Percentiles rank a stretch among this genome's conserved stretches.
Evolutionary conservation across 2,113 vertebrate genomes (phyloP).

Genomic region (Malurus cyaneus): DNA sequence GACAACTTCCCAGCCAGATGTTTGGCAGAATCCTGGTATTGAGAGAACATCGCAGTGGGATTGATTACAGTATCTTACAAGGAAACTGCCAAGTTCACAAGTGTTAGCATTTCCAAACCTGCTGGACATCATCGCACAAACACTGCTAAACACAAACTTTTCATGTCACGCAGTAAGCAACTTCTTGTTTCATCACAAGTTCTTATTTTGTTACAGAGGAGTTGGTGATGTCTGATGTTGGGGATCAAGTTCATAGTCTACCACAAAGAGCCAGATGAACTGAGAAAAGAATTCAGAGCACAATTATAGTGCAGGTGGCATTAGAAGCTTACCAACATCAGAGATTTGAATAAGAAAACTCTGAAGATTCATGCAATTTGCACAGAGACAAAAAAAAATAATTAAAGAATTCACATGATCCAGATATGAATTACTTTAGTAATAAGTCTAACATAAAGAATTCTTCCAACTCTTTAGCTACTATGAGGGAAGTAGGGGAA

Average conservation of each 20-base stretch:
- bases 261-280: neutral
- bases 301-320: neutral
- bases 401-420: neutral
- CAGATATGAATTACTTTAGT: neutral
- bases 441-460: neutral
- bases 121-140: neutral
- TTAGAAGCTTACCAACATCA: neutral
- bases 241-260: neutral
- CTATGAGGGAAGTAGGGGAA: neutral
- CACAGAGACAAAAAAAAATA: neutral
- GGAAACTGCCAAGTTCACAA: neutral
- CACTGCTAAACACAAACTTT: neutral
- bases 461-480: neutral
- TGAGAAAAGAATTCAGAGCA: neutral
- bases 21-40: slow-evolving; percentile 87
- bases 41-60: neutral
- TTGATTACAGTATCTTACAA: neutral
- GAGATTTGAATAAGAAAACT: neutral
- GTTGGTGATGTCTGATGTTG: neutral
- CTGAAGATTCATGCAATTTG: neutral
- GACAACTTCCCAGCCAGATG: slow-evolving; percentile 95
- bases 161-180: neutral
- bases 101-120: neutral
- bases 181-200: neutral
- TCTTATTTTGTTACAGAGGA: neutral